Base-by-base conservation (phyloP, 37 sponge, comb jelly and placozoan species). In the Geodia barretti region DNA sequence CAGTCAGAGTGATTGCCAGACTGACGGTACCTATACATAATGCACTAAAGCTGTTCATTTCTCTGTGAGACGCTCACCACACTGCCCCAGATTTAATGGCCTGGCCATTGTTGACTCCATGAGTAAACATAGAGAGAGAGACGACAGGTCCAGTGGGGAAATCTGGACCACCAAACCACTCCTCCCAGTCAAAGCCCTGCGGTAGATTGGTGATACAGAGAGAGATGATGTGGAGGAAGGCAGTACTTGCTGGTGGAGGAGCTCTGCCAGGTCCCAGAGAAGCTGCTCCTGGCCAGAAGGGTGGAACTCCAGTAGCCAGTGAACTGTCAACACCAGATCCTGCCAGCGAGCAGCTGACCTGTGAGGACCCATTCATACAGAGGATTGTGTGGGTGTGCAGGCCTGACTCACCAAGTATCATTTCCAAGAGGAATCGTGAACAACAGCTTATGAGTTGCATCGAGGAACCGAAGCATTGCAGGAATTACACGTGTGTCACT, bases 31-130 rank as follows among this genome's bases (percentile, higher is more conserved):
- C 88, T 87, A 28, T 11, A 11, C 17, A 24, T 39, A 14, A 69
- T 4, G 34, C 5, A 4, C 7, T 41, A 2, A 4, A 74, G 47
- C 26, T 14, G 9, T 67, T 30, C 68, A 67, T 11, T 11, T 26
- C 9, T n/a, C 26, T 28, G 2, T 37, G 72, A 31, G n/a, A n/a
- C n/a, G n/a, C 70, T 64, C 37, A 87, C 92, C 92, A 92, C 2
- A 92, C 88, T 73, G 77, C 92, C 47, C 34, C 87, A 23, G 92
- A 92, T 41, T 92, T 92, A 47, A 87, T 66, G 58, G 92, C 85
- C 72, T 86, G 87, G 21, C 88, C 92, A 77, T 81, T 81, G 74
- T 92, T 92, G 47, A 92, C 92, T 72, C 92, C 92, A 79, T 92
- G 92, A 34, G 85, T 92, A 20, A 28, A 86, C 62, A 83, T 47